Percentiles rank a stretch among this genome's conserved stretches.
Conservation (phyloP, 2,113 vertebrate genomes). For the Steatornis caripensis region DNA sequence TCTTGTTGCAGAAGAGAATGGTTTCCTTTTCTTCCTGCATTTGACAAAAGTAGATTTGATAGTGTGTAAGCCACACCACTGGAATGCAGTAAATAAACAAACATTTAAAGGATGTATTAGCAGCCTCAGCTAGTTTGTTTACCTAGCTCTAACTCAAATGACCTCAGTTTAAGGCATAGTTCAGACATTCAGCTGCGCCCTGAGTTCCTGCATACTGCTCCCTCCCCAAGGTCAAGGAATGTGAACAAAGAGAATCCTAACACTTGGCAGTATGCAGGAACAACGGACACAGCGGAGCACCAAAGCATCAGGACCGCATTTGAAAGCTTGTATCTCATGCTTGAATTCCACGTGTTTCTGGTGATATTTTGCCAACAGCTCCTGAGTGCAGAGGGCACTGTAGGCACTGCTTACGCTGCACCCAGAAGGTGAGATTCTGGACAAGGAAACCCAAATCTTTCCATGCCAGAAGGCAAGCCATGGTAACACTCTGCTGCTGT, state of each 20-base stretch:
- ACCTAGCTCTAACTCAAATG: conserved; percentile 33
- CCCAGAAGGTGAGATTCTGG: background rate
- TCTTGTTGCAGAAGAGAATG: background rate
- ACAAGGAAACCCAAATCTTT: background rate
- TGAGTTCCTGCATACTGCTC: background rate
- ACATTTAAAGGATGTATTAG: background rate
- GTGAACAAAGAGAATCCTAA: background rate
- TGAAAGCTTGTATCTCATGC: background rate
- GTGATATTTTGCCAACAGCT: background rate
- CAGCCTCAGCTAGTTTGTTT: conserved; percentile 41
- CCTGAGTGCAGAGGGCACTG: background rate
- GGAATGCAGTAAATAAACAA: conserved; percentile 58
- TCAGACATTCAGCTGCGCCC: background rate
- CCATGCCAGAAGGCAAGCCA: background rate
- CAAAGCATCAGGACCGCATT: background rate
- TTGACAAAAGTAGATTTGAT: conserved; percentile 38
- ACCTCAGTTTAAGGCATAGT: conserved; percentile 35
- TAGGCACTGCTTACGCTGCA: background rate
- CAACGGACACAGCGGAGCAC: background rate
- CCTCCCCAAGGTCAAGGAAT: background rate
- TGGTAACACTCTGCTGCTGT: background rate
- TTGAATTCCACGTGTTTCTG: background rate
- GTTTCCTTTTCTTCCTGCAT: conserved; percentile 15
- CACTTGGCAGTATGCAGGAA: background rate
- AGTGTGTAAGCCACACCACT: background rate